These are phyloP conservation scores for Luperina nickerlii DNA, from an alignment of 2,888 invertebrate species.

Conservation along the genomic window DNA sequence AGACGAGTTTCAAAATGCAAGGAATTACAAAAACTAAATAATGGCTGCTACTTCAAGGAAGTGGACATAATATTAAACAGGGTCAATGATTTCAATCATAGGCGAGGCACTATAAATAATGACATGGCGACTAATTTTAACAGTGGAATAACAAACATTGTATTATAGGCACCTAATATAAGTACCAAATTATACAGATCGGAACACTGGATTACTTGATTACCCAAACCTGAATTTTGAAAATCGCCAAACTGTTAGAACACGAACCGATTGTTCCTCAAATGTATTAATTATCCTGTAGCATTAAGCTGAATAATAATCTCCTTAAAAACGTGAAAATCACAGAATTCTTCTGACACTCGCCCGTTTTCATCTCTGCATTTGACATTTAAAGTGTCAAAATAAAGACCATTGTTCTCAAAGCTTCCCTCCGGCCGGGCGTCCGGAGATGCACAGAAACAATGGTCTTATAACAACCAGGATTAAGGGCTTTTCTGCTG, in stretches of 20 bases:
- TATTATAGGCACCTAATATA: too few species aligned
- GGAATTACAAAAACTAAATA: too few species aligned
- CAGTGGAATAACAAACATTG: too few species aligned
- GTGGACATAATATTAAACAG: too few species aligned
- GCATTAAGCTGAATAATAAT: slow-evolving; percentile 12
- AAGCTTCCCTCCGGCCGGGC: slow-evolving; percentile 7
- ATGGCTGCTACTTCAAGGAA: too few species aligned
- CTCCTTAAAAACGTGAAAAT: slow-evolving; percentile 13
- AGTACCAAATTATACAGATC: neutral
- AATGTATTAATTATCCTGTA: neutral
- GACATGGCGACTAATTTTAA: too few species aligned
- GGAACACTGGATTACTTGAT: neutral
- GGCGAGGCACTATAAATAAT: too few species aligned
- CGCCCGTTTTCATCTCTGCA: slow-evolving; percentile 25
- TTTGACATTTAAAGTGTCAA: slow-evolving; percentile 60
- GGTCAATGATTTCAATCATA: too few species aligned
- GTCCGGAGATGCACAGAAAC: slow-evolving; percentile 47
- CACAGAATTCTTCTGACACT: slow-evolving; percentile 12
- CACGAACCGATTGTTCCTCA: neutral
- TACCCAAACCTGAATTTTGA: neutral
- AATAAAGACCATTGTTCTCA: slow-evolving; percentile 56
- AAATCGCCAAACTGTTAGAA: neutral
- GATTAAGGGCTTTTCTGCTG: slow-evolving; percentile 36
- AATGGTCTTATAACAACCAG: slow-evolving; percentile 46
- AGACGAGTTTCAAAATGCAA: too few species aligned